phyloP scores from a whole-genome alignment of 2,888 invertebrate genomes.

The Aricia artaxerxes region DNA sequence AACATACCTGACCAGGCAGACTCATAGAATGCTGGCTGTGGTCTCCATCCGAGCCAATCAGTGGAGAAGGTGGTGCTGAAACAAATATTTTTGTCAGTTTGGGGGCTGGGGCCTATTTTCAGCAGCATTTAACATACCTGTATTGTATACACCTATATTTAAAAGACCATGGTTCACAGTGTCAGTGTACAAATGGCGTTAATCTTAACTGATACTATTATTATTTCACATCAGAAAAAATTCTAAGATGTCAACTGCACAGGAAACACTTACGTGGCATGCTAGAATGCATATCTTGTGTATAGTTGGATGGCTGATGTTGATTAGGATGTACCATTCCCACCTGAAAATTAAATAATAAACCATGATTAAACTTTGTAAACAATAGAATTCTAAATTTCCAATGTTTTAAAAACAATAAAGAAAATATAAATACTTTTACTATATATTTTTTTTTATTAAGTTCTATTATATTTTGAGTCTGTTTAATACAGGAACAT shows the following conservation, averaged over 20 bases:
- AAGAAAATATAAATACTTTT: not conserved
- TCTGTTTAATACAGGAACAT: too few species aligned
- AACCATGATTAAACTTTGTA: too few species aligned
- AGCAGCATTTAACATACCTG: too few species aligned
- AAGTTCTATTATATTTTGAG: too few species aligned
- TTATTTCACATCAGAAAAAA: too few species aligned
- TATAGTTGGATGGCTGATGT: slow-evolving; percentile 82
- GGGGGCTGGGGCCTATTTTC: too few species aligned
- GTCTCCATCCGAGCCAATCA: slow-evolving; percentile 84
- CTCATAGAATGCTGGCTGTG: slow-evolving; percentile 78
- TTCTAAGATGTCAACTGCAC: too few species aligned
- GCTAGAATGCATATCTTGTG: slow-evolving; percentile 82
- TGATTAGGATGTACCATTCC: slow-evolving; percentile 94
- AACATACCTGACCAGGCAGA: slow-evolving; percentile 69
- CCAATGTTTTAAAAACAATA: not conserved
- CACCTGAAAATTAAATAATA: slow-evolving; percentile 71
- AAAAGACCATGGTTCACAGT: too few species aligned
- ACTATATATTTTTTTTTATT: too few species aligned
- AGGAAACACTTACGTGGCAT: slow-evolving; percentile 89
- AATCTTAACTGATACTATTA: not conserved
- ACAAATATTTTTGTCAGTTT: slow-evolving; percentile 36
- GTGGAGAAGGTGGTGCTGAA: slow-evolving; percentile 90
- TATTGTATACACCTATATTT: too few species aligned
- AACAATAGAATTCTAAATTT: not conserved
- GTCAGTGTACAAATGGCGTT: too few species aligned